These are phyloP conservation scores for Mormyrus lacerda DNA, from an alignment of 2,113 vertebrate species.

Conservation along the genomic window DNA sequence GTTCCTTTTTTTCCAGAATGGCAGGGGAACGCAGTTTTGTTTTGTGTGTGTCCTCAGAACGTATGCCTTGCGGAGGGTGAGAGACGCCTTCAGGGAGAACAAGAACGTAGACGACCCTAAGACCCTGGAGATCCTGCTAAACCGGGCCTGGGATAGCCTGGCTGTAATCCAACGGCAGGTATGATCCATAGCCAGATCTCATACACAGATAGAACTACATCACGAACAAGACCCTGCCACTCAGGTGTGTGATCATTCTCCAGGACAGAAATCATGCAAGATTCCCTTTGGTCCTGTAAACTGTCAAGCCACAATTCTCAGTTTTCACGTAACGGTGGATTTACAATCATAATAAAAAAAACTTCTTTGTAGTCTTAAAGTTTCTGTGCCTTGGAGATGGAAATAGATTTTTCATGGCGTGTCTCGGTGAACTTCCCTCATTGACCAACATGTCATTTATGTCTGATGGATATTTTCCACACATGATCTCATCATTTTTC, in stretches of 20 bases:
- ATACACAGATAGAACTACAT: not conserved
- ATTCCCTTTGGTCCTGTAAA: not conserved
- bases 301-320: not conserved
- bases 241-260: not conserved
- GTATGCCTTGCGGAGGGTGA: conserved; percentile 72
- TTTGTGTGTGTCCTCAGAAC: conserved; percentile 55
- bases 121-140: conserved; percentile 66
- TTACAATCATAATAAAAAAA: not conserved
- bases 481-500: not conserved
- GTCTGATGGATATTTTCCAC: not conserved
- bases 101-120: conserved; percentile 59
- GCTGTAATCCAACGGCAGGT: conserved; percentile 73
- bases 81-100: conserved; percentile 78
- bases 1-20: not conserved
- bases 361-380: not conserved
- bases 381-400: not conserved
- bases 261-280: not conserved
- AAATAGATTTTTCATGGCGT: not conserved
- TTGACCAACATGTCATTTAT: not conserved
- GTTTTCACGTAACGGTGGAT: not conserved
- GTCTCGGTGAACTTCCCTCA: not conserved
- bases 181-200: conserved; percentile 27
- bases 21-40: not conserved
- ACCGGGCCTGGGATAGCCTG: conserved; percentile 65
- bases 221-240: not conserved